Base-by-base conservation (phyloP, 2,113 vertebrate genomes). In the Labeo catla region DNA sequence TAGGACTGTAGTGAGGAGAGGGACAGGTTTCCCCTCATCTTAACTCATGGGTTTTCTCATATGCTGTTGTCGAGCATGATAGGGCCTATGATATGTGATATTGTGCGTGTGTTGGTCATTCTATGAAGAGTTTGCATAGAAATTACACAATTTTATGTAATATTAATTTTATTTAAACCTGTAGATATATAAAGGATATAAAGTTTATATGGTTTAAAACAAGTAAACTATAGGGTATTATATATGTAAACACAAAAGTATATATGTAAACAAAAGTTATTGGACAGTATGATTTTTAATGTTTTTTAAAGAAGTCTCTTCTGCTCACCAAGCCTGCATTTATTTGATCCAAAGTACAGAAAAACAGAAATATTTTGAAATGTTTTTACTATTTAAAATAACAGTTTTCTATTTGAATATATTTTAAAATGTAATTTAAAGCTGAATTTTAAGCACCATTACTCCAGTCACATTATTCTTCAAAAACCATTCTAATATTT, bases 1-100 rank as follows among this genome's bases (percentile, higher is more conserved):
- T 87, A 86, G 84, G 47, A 36, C 16, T 43, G 87, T 84, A 83
- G 66, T 81, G 78, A 88, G 77, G 87, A 73, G 65, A 80, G 86
- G 57, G 86, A 90, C 47, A 83, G 79, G 21, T 80, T 86, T 79
- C 66, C 79, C 57, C 23, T 72, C 13, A 74, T 81, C n/a, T 52
- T 13, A n/a, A 65, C 66, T 68, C 52, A 34, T 72, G 77, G 47
- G 63, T 23, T 61, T 65, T 84, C 4, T 74, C 72, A 16, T 8
- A 21, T 34, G 52, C 49, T 8, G 8, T 47, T 21, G n/a, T 28
- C 28, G 28, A 6, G 39, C 7, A 61, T 39, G 39, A 39, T n/a
- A 57, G 34, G 28, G 28, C 28, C 28, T 28, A 28, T 28, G 28
- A 21, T n/a, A 19, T 16, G 11, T 52, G 13, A 76, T 76, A 28